Base-by-base conservation (phyloP, 2,888 invertebrate genomes). In the Nasonia oneida region DNA sequence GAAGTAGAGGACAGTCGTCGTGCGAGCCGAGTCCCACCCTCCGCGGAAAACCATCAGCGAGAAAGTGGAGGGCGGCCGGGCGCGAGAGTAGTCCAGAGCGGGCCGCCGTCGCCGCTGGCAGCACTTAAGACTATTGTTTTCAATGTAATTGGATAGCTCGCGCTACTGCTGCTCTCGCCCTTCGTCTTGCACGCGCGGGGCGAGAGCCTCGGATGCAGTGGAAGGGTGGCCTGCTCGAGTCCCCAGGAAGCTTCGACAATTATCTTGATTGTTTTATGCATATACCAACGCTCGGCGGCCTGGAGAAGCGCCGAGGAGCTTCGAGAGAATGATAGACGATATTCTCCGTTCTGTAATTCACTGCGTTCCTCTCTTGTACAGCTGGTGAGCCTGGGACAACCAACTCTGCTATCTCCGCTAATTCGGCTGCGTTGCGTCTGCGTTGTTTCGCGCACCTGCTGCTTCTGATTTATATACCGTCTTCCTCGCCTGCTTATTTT, bases 81-180 rank as follows among this genome's bases (percentile, higher is more conserved):
- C 73, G 84, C 74, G 88, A 84, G 86, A 88, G 89, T 88, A 83
- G 83, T 89, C 87, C 89, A 88, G 90, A 89, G 89, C 89, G 90
- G 89, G 91, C 91, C 91, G 90, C 91, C 90, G 57, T 91, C 91
- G 90, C 91, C 90, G 57, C 57, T 61, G 91, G 89, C 91, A 92
- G 93, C 94, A 94, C 94, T 94, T 94, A 94, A 93, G 93, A 93
- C 94, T 94, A 94, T 94, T 94, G 94, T 94, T 94, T 94, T 94
- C 93, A 93, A 93, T 93, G 93, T 93, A 94, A 94, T 94, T 94
- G 94, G 94, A 94, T 94, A 93, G 93, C 92, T 86, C 86, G 61
- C 83, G 77, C 84, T 78, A 75, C 71, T 80, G 64, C 70, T 50
- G 64, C 47, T 81, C 85, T 82, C 74, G 39, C 86, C 83, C 83